Evolutionary conservation across 2,797 vertebrate genomes (phyloP).

Genomic region (Gymnopithys bicolor): DNA sequence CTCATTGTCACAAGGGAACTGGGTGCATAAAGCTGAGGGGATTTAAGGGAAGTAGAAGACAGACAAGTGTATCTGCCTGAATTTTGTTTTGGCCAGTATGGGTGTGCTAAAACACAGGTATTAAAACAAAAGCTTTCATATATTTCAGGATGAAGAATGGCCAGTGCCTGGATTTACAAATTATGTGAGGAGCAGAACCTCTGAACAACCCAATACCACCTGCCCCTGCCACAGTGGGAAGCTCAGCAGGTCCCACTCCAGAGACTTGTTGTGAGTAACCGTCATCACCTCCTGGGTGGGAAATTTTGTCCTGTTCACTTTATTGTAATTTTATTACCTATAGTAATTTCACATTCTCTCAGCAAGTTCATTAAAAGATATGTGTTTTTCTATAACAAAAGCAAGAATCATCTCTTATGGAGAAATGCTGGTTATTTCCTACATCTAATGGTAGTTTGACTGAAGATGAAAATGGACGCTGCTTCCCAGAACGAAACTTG

Average conservation of each 20-base stretch:
- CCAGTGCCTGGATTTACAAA: background rate
- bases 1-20: background rate
- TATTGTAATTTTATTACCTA: background rate
- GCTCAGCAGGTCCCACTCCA: background rate
- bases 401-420: background rate
- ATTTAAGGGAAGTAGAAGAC: background rate
- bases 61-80: background rate
- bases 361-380: background rate
- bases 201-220: background rate
- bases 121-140: background rate
- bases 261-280: background rate
- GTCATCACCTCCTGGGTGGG: background rate
- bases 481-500: conserved; percentile 18
- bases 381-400: background rate
- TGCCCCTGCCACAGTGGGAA: background rate
- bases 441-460: background rate
- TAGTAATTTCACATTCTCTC: background rate
- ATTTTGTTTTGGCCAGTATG: background rate
- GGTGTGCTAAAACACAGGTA: background rate
- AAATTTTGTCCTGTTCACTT: background rate
- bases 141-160: background rate
- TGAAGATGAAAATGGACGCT: background rate
- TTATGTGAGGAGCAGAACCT: background rate
- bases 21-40: background rate
- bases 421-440: background rate